phyloP scores from a whole-genome alignment of 2,113 vertebrate genomes.

The Rallus limicola region DNA sequence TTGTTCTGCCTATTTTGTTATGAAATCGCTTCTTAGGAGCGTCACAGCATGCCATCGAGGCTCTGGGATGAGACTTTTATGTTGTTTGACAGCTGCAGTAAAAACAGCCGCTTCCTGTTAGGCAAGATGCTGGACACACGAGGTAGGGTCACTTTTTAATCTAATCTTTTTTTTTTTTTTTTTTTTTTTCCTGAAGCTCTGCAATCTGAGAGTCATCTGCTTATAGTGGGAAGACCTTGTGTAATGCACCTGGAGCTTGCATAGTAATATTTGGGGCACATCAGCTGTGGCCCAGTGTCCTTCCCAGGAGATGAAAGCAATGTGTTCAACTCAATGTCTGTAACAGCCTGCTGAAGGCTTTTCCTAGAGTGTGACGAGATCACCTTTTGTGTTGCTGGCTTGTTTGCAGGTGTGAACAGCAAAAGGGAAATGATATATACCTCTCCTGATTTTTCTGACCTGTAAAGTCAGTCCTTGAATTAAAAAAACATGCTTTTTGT shows the following conservation, averaged over 20 bases:
- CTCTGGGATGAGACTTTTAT: background rate
- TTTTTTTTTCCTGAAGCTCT: background rate
- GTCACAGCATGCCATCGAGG: rapidly evolving
- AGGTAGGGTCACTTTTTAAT: background rate
- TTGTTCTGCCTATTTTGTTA: background rate
- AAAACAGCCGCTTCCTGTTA: background rate
- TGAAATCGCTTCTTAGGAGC: background rate
- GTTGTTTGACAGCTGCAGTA: background rate
- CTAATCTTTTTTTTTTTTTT: no score
- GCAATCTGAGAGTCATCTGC: background rate
- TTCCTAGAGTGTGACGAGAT: background rate
- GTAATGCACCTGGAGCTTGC: background rate
- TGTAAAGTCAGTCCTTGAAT: background rate
- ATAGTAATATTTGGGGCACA: background rate
- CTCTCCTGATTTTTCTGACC: background rate
- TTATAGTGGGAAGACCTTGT: background rate
- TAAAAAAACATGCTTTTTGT: background rate
- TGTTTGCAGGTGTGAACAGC: background rate
- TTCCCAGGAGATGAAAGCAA: background rate
- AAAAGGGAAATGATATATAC: background rate
- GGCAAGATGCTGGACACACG: background rate
- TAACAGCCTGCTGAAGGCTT: background rate
- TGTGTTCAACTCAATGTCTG: background rate
- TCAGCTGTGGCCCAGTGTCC: background rate
- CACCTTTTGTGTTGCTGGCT: background rate